Percentiles rank a stretch among this genome's conserved stretches.
Conservation (phyloP, 1,140 invertebrate genomes). For the Ceratina australensis region DNA sequence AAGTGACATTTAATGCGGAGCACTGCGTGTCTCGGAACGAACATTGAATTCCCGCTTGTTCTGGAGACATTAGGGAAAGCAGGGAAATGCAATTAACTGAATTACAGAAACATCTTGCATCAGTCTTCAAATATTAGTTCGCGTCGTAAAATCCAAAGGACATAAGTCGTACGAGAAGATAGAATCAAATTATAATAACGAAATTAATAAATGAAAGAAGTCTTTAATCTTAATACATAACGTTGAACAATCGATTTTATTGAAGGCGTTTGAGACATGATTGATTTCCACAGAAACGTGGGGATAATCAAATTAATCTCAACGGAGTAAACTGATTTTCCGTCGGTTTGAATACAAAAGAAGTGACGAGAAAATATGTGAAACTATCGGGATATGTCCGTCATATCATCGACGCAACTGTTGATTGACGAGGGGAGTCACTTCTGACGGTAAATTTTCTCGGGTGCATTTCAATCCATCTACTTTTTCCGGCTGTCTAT, state of each 20-base stretch:
- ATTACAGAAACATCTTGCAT: neutral
- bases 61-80: neutral
- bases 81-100: neutral
- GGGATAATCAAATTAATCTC: no score
- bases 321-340: no score
- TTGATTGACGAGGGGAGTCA: constrained; percentile 16
- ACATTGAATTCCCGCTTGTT: constrained; percentile 20
- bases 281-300: no score
- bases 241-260: no score
- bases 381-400: neutral
- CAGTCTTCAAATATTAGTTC: no score
- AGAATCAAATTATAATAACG: no score
- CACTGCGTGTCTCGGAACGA: neutral
- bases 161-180: no score
- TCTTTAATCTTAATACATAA: no score
- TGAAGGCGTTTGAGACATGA: no score
- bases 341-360: no score
- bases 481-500: constrained; percentile 30
- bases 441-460: constrained; percentile 14
- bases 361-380: no score
- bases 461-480: constrained; percentile 19
- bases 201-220: no score
- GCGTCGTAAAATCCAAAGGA: neutral
- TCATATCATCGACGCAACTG: neutral
- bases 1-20: constrained; percentile 36